Evolutionary conservation across 1,140 invertebrate genomes (phyloP).

Genomic region (Drosophila kurseongensis): DNA sequence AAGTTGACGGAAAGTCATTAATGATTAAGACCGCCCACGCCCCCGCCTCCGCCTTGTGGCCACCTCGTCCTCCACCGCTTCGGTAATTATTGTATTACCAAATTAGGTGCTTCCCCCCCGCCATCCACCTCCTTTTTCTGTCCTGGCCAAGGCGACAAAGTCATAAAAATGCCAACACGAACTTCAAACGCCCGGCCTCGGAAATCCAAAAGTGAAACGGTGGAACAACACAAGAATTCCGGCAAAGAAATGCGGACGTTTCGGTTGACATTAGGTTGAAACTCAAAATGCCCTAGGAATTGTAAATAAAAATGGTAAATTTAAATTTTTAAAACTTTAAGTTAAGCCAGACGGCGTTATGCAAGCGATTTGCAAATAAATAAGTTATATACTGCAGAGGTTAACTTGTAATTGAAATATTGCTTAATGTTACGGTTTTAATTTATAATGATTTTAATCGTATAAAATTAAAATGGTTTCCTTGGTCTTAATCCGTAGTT

Average conservation of each 20-base stretch:
- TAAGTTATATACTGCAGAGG: no score
- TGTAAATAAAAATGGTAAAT: neutral
- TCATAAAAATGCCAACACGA: constrained; percentile 61
- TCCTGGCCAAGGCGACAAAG: constrained; percentile 35
- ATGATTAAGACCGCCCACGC: constrained; percentile 42
- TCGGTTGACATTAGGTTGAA: neutral
- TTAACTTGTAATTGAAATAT: no score
- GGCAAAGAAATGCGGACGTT: constrained; percentile 3
- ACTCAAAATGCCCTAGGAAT: neutral
- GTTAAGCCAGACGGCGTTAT: no score
- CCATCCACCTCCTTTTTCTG: neutral
- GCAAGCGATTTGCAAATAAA: no score
- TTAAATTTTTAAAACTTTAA: no score
- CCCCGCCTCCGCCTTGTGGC: neutral
- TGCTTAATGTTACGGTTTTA: no score
- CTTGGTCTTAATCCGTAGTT: no score
- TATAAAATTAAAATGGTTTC: no score
- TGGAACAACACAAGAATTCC: neutral
- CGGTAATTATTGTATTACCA: constrained; percentile 51
- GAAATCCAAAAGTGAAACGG: constrained; percentile 11
- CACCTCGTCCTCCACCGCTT: neutral
- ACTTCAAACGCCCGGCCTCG: constrained; percentile 17
- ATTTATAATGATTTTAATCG: no score
- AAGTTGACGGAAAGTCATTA: constrained; percentile 81
- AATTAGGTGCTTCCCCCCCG: constrained; percentile 19